Evolutionary conservation across 2,888 invertebrate genomes (phyloP).

Genomic region (Beris morrisii): DNA sequence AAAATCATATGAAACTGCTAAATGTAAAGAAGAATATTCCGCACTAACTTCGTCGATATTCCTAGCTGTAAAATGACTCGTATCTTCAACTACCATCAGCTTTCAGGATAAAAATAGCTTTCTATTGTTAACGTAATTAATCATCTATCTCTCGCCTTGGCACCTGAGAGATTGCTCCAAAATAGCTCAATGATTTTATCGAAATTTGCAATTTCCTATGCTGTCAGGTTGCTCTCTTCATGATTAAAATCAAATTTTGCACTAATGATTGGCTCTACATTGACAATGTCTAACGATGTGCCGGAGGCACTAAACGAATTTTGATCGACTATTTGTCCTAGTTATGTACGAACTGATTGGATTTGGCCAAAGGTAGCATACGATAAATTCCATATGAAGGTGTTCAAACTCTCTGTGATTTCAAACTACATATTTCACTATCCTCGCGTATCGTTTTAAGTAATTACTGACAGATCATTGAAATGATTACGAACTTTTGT

Average conservation of each 20-base stretch:
- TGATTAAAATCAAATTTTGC: slow-evolving; percentile 30
- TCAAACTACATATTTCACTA: too few species aligned
- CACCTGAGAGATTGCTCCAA: slow-evolving; percentile 6
- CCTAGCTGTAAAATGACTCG: too few species aligned
- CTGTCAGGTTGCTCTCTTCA: slow-evolving; percentile 22
- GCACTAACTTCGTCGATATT: too few species aligned
- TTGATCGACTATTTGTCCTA: slow-evolving; percentile 32
- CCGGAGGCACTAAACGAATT: slow-evolving; percentile 29
- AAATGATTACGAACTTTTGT: too few species aligned
- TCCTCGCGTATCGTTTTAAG: too few species aligned
- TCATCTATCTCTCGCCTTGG: slow-evolving; percentile 18
- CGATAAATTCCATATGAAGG: too few species aligned
- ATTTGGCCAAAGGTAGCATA: slow-evolving; percentile 11
- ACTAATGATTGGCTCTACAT: slow-evolving; percentile 23
- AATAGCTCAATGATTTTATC: slow-evolving; percentile 18
- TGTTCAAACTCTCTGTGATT: too few species aligned
- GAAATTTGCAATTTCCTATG: slow-evolving; percentile 32
- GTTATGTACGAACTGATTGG: slow-evolving; percentile 24
- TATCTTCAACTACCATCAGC: slow-evolving; percentile 3
- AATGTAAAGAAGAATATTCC: too few species aligned
- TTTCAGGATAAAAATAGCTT: slow-evolving; percentile 20
- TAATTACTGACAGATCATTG: too few species aligned
- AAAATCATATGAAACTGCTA: too few species aligned
- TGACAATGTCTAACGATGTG: slow-evolving; percentile 22
- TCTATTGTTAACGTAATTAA: slow-evolving; percentile 31